Evolutionary conservation across 2,113 vertebrate species (phyloP).

Genomic region (Phasianus colchicus): DNA sequence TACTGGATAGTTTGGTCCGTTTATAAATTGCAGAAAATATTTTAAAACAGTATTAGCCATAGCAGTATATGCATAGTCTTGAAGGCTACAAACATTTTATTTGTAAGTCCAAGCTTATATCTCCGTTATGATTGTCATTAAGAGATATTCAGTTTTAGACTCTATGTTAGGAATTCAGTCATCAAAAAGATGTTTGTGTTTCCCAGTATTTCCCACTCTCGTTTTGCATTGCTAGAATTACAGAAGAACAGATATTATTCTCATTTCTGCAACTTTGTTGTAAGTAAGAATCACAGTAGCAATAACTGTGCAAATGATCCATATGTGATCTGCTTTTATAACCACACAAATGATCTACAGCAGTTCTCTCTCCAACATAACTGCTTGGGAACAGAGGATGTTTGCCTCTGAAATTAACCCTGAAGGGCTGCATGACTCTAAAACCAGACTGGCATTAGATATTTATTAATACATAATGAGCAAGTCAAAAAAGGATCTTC

Average conservation of each 20-base stretch:
- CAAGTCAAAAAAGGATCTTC: conserved; percentile 45
- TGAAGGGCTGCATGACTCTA: conserved; percentile 37
- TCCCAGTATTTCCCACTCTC: neutral
- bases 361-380: conserved; percentile 43
- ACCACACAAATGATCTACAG: conserved; percentile 28
- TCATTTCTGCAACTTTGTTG: conserved; percentile 37
- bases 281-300: conserved; percentile 50
- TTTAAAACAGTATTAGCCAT: neutral
- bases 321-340: conserved; percentile 58
- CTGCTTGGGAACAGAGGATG: conserved; percentile 33
- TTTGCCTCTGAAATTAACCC: conserved; percentile 65
- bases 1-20: neutral
- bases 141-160: neutral
- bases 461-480: conserved; percentile 55
- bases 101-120: neutral
- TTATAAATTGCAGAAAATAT: neutral
- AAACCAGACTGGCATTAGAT: neutral
- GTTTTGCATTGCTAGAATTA: neutral
- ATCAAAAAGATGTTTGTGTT: neutral
- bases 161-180: neutral
- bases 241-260: neutral
- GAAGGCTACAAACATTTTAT: neutral
- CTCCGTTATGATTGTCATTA: neutral
- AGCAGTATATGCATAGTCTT: neutral
- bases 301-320: conserved; percentile 51